phyloP scores from a whole-genome alignment of 2,888 invertebrate species.

The Lydus trimaculatus region DNA sequence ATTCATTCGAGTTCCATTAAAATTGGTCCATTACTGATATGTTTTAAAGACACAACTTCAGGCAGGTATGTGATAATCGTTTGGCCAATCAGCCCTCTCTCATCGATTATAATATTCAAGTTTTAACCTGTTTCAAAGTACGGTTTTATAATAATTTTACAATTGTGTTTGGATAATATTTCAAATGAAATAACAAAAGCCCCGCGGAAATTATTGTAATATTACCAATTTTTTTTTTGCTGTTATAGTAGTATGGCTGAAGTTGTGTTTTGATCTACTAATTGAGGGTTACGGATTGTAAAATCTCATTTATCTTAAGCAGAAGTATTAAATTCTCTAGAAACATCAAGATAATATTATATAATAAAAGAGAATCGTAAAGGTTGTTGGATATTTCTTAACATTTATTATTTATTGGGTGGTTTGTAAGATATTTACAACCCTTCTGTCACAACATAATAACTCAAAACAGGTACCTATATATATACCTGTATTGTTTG shows the following conservation, averaged over 20 bases:
- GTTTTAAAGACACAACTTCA: background rate
- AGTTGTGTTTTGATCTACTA: background rate
- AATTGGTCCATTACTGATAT: background rate
- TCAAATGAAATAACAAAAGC: background rate
- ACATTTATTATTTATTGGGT: conserved; percentile 11
- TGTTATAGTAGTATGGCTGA: no score
- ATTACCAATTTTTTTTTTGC: background rate
- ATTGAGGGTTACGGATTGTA: conserved; percentile 11
- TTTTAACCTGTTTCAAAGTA: background rate
- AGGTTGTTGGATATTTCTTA: background rate
- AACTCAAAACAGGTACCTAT: background rate
- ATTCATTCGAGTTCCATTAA: background rate
- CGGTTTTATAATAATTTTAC: background rate
- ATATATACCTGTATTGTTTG: no score
- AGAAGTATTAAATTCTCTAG: background rate
- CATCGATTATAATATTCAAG: conserved; percentile 4
- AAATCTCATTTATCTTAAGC: conserved; percentile 10
- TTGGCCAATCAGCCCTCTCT: conserved; percentile 3
- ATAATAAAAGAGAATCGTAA: background rate
- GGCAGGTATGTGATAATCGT: conserved; percentile 12
- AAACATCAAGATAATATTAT: background rate
- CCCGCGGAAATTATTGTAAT: conserved; percentile 3
- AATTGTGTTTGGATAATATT: background rate
- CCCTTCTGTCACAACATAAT: conserved; percentile 32
- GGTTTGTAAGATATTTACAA: conserved; percentile 23